Percentiles rank a stretch among this genome's conserved stretches.
These are phyloP conservation scores for Zaprionus ghesquierei DNA, from an alignment of 1,140 invertebrate genomes.

Conservation along the genomic window DNA sequence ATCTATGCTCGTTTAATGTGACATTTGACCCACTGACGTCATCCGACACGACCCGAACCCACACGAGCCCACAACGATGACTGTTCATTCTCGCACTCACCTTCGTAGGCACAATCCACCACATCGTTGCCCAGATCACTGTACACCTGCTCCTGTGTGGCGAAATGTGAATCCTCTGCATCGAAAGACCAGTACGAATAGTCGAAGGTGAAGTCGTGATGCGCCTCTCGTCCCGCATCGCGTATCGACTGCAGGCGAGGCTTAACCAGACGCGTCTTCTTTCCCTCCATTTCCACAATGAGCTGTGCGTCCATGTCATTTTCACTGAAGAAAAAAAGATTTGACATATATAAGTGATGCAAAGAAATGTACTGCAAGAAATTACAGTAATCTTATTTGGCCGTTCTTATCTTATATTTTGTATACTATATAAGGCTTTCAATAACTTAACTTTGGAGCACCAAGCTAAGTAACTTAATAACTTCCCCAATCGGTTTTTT, in stretches of 20 bases:
- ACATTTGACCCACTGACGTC: constrained; percentile 25
- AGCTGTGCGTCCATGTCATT: constrained; percentile 91
- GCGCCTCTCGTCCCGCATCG: constrained; percentile 86
- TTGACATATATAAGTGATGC: not conserved
- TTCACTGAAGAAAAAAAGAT: constrained; percentile 85
- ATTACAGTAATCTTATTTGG: not conserved
- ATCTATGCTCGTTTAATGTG: constrained; percentile 1
- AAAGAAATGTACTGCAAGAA: not conserved
- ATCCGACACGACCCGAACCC: not conserved
- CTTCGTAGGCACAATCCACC: constrained; percentile 95
- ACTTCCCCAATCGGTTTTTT: too few species aligned
- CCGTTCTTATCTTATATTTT: too few species aligned
- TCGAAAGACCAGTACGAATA: constrained; percentile 96
- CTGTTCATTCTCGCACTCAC: constrained; percentile 47
- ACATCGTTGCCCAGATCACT: constrained; percentile 94
- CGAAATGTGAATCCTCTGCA: constrained; percentile 87
- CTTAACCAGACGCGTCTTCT: constrained; percentile 92
- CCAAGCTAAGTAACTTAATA: not conserved
- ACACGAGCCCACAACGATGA: not conserved
- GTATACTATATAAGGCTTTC: too few species aligned
- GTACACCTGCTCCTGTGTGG: constrained; percentile 92
- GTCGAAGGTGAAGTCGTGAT: constrained; percentile 96
- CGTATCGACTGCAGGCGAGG: constrained; percentile 85
- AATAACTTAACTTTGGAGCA: too few species aligned
- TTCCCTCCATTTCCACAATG: constrained; percentile 94